Evolutionary conservation across 1,140 invertebrate species (phyloP), one percentile per base, ranked within the genome.

Genomic region (Formica exsecta): DNA sequence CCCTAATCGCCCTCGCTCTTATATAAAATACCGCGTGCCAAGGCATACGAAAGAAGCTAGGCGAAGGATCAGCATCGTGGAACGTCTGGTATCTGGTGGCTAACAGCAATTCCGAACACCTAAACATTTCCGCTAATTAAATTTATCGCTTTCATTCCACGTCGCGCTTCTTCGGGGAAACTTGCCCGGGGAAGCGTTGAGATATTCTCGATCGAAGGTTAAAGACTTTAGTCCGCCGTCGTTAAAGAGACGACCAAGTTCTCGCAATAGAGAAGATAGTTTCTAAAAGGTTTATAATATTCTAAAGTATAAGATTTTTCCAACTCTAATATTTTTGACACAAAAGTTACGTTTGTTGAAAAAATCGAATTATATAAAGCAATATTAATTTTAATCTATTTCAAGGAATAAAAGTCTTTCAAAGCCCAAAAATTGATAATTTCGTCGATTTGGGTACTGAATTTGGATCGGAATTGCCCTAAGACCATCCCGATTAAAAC

Each of bases 131-230:
- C 29, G 87, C 87, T 89, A 88, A 41, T 61, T 29, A 84, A 86
- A 89, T 74, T 89, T 89, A 89, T 89, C 87, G 85, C 65, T 73
- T 83, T 89, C 88, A 86, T 89, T 89, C 87, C 85, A 86, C 88
- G 76, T 85, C 68, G 79, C 38, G 68, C 48, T 83, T 73, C 79
- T 62, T 74, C 79, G 4, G 25, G 19, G n/a, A 73, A 81, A 83
- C 79, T 73, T 81, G 36, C 19, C 11, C 54, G n/a, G 7, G 7
- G n/a, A 6, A 73, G 38, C 68, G 54, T 83, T 41, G 79, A 83
- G 54, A 83, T 83, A 83, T 74, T 83, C 79, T 44, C 68, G 79
- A 81, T 74, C 79, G 77, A 36, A 51, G 79, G 51, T 59, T 44
- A 73, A 73, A 66, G 79, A 44, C 66, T 81, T 81, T 54, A 44